A percentile compares a stretch with the other conserved stretches of the same genome.
phyloP scores from a whole-genome alignment of 2,888 invertebrate species.

The Agrypnus murinus region DNA sequence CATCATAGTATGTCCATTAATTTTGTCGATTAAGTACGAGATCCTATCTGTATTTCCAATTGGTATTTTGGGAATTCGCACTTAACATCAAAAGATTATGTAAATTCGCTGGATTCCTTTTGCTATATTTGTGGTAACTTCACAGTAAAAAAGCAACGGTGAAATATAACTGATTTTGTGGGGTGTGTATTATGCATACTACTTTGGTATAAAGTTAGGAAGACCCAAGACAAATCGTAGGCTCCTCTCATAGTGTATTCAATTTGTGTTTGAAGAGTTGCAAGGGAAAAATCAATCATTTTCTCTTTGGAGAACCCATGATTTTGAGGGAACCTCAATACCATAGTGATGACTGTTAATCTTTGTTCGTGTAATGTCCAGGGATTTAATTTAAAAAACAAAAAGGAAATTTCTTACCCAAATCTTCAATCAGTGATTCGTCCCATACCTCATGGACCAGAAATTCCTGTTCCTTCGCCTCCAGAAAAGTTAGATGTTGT shows the following conservation, averaged over 20 bases:
- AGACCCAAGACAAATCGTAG: slow-evolving; percentile 54
- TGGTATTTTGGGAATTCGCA: too few relatives aligned
- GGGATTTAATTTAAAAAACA: slow-evolving; percentile 3
- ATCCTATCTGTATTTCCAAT: too few relatives aligned
- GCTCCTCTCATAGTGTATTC: slow-evolving; percentile 54
- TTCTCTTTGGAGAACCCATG: slow-evolving; percentile 54
- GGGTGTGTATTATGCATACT: slow-evolving; percentile 54
- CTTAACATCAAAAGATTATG: too few relatives aligned
- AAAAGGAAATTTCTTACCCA: background rate
- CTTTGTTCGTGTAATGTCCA: slow-evolving; percentile 23
- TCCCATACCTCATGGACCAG: slow-evolving; percentile 1
- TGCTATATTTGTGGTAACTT: too few relatives aligned
- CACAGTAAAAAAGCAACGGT: too few relatives aligned
- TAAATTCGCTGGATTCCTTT: too few relatives aligned
- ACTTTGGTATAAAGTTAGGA: slow-evolving; percentile 53
- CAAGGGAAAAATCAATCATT: slow-evolving; percentile 48
- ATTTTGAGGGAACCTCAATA: slow-evolving; percentile 53
- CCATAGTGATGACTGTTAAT: slow-evolving; percentile 51
- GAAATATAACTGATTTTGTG: too few relatives aligned
- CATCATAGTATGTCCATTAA: too few relatives aligned
- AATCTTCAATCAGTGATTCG: slow-evolving; percentile 1
- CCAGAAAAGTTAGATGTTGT: slow-evolving; percentile 6
- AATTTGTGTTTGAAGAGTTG: slow-evolving; percentile 49
- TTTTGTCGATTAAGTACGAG: too few relatives aligned
- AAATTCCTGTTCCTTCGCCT: background rate